These are phyloP conservation scores for Noturus placidus DNA, from an alignment of 2,113 vertebrate species.

Conservation along the genomic window DNA sequence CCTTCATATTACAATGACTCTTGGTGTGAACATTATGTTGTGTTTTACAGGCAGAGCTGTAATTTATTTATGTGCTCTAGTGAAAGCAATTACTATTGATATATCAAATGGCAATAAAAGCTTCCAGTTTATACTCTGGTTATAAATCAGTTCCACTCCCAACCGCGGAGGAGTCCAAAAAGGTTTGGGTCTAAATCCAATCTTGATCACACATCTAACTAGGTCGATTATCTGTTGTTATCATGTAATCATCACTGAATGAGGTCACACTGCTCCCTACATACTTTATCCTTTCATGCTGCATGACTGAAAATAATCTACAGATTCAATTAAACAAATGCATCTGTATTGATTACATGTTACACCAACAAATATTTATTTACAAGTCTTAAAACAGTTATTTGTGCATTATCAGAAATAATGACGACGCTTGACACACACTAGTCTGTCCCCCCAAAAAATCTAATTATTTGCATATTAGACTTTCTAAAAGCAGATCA, in stretches of 20 bases:
- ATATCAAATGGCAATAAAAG: conserved; percentile 5
- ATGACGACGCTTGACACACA: background rate
- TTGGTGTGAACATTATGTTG: background rate
- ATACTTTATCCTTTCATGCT: background rate
- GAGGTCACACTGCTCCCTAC: too few species aligned
- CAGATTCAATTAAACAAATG: too few species aligned
- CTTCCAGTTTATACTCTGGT: background rate
- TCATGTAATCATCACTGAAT: background rate
- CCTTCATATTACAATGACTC: too few species aligned
- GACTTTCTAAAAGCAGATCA: background rate
- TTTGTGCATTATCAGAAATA: background rate
- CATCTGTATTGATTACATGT: background rate
- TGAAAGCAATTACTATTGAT: background rate
- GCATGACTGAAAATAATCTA: background rate
- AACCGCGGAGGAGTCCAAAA: background rate
- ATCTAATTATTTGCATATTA: background rate
- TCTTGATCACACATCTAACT: background rate
- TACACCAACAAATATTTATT: background rate
- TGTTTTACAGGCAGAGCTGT: background rate
- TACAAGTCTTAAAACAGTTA: background rate
- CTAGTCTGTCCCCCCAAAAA: background rate
- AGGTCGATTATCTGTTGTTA: background rate
- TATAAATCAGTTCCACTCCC: conserved; percentile 20
- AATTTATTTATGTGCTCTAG: background rate
- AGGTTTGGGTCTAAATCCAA: background rate